Evolutionary conservation across 2,113 vertebrate species (phyloP).

Genomic region (Cephalopholis sonnerati): DNA sequence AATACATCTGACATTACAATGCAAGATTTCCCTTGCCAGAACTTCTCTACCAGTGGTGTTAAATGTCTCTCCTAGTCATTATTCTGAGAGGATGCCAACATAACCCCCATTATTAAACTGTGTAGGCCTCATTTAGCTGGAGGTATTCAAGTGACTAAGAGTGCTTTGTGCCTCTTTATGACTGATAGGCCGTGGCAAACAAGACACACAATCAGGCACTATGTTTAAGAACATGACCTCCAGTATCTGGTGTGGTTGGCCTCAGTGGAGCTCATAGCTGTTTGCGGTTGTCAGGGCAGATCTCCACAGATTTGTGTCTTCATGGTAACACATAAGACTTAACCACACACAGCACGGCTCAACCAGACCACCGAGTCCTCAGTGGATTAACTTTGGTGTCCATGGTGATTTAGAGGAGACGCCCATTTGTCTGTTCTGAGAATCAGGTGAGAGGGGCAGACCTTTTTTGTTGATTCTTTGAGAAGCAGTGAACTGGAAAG

Average conservation of each 20-base stretch:
- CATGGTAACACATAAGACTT: constrained; percentile 31
- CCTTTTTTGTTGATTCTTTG: constrained; percentile 1
- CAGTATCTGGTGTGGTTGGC: background rate
- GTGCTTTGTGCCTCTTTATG: constrained; percentile 39
- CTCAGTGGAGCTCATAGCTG: constrained; percentile 35
- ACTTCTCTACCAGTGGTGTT: constrained; percentile 12
- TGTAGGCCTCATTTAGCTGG: constrained; percentile 16
- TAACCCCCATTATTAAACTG: constrained; percentile 19
- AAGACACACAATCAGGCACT: constrained; percentile 29
- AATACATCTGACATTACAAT: constrained; percentile 1
- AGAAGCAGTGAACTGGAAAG: constrained; percentile 9
- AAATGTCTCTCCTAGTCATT: background rate
- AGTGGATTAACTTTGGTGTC: constrained; percentile 30
- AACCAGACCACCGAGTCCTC: constrained; percentile 30
- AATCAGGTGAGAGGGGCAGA: constrained; percentile 33
- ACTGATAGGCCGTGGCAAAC: background rate
- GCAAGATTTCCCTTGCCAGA: background rate
- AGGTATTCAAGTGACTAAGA: constrained; percentile 43
- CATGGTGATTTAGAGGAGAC: constrained; percentile 32
- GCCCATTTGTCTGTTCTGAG: constrained; percentile 7
- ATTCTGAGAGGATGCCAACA: constrained; percentile 3
- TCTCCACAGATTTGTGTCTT: constrained; percentile 60
- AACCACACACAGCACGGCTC: constrained; percentile 1
- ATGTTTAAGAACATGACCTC: constrained; percentile 29
- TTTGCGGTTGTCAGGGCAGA: constrained; percentile 51